Conservation (phyloP, 2,888 invertebrate genomes). For the Tortricodes alternella region DNA sequence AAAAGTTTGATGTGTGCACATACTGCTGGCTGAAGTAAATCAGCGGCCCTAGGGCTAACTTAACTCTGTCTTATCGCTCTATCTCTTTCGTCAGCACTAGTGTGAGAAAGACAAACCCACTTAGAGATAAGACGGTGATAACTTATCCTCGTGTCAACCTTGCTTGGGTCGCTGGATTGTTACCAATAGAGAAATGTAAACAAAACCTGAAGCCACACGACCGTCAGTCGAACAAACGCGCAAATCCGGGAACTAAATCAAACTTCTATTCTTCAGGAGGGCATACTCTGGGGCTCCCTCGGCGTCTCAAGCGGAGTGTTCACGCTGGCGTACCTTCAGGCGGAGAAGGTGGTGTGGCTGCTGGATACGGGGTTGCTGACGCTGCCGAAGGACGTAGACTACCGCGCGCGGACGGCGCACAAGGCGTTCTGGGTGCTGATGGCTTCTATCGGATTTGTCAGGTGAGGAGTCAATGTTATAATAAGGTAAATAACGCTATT, state of each 20-base stretch:
- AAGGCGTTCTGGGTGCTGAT: constrained; percentile 90
- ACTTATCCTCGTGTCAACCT: too few species aligned
- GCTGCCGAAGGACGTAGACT: constrained; percentile 80
- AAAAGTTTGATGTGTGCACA: too few species aligned
- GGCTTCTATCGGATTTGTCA: constrained; percentile 87
- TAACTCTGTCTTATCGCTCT: too few species aligned
- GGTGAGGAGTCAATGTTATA: constrained; percentile 82
- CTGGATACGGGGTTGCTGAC: constrained; percentile 86
- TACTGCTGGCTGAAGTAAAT: too few species aligned
- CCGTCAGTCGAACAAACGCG: neutral
- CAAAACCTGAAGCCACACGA: too few species aligned
- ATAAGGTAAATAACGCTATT: too few species aligned
- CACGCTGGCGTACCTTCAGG: constrained; percentile 89
- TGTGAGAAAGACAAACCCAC: too few species aligned
- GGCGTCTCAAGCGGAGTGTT: constrained; percentile 87
- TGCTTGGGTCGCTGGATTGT: too few species aligned
- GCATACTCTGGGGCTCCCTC: constrained; percentile 73
- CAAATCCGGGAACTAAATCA: neutral
- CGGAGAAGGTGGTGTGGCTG: constrained; percentile 93
- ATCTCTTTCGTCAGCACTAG: too few species aligned
- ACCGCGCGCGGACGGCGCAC: constrained; percentile 85
- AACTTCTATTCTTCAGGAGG: constrained; percentile 51
- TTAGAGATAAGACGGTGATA: too few species aligned
- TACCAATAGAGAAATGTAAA: too few species aligned
- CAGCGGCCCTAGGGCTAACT: too few species aligned